Conservation (phyloP, 2,797 vertebrate species). For the Lemur catta region DNA sequence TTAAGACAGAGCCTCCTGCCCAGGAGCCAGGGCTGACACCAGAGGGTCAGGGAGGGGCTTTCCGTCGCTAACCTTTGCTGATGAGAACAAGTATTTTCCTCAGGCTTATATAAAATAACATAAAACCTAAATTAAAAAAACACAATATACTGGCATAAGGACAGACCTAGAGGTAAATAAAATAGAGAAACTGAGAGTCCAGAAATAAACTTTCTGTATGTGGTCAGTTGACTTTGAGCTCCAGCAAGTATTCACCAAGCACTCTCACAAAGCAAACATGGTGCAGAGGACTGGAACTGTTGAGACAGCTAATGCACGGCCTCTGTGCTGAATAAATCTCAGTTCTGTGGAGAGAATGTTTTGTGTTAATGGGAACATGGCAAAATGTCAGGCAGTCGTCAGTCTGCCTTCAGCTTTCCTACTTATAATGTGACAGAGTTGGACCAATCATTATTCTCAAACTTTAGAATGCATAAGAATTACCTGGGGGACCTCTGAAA, state of each 20-base stretch:
- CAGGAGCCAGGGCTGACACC: too few relatives aligned
- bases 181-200: background rate
- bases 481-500: background rate
- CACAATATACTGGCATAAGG: background rate
- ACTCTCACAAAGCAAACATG: background rate
- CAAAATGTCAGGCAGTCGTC: background rate
- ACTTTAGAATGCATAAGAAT: background rate
- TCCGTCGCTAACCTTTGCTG: too few relatives aligned
- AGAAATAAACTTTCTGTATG: background rate
- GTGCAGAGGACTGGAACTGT: background rate
- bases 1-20: too few relatives aligned
- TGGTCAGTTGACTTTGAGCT: background rate
- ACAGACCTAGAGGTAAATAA: background rate
- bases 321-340: background rate
- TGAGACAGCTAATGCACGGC: background rate
- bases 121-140: too few relatives aligned
- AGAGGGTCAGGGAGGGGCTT: too few relatives aligned
- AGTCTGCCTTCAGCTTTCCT: background rate
- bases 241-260: background rate
- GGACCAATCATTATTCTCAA: background rate
- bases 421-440: background rate
- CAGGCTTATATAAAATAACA: too few relatives aligned
- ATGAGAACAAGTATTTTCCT: too few relatives aligned
- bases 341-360: background rate
- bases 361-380: background rate